phyloP scores from a whole-genome alignment of 2,888 invertebrate genomes.

The Aphidius colemani region DNA sequence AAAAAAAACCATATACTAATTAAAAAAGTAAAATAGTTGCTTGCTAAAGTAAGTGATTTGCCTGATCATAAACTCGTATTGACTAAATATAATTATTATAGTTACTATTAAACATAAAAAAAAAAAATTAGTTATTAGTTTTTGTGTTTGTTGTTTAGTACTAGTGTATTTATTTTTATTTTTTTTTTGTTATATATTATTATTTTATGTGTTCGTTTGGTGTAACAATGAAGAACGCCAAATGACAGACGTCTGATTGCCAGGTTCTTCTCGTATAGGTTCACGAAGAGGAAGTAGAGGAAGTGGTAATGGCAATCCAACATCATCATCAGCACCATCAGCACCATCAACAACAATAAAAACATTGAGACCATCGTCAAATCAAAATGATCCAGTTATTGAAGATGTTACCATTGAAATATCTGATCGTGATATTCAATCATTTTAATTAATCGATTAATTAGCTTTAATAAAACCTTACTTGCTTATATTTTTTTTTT shows the following conservation, averaged over 20 bases:
- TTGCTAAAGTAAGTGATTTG: constrained; percentile 51
- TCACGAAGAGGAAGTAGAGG: constrained; percentile 75
- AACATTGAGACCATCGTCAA: constrained; percentile 54
- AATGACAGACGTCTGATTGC: constrained; percentile 51
- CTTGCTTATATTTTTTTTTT: neutral
- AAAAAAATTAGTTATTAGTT: constrained; percentile 10
- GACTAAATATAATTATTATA: constrained; percentile 30
- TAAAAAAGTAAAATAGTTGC: constrained; percentile 45
- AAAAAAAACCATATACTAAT: too few relatives aligned
- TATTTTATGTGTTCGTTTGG: too few relatives aligned
- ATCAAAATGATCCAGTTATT: constrained; percentile 55
- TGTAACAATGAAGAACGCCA: constrained; percentile 37
- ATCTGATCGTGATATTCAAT: constrained; percentile 60
- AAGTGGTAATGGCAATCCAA: constrained; percentile 71
- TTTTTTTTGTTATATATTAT: too few relatives aligned
- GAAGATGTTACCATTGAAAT: constrained; percentile 79
- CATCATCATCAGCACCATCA: constrained; percentile 72
- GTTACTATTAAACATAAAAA: neutral
- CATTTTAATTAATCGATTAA: constrained; percentile 38
- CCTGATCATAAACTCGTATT: constrained; percentile 34
- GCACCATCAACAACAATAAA: constrained; percentile 40
- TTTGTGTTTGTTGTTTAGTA: neutral
- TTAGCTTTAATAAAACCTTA: constrained; percentile 58
- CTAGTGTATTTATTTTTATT: too few relatives aligned
- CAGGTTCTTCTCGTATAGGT: constrained; percentile 62